Evolutionary conservation across 1,140 invertebrate species (phyloP), one percentile per base, ranked within the genome.

Genomic region (Drosophila parvula): DNA sequence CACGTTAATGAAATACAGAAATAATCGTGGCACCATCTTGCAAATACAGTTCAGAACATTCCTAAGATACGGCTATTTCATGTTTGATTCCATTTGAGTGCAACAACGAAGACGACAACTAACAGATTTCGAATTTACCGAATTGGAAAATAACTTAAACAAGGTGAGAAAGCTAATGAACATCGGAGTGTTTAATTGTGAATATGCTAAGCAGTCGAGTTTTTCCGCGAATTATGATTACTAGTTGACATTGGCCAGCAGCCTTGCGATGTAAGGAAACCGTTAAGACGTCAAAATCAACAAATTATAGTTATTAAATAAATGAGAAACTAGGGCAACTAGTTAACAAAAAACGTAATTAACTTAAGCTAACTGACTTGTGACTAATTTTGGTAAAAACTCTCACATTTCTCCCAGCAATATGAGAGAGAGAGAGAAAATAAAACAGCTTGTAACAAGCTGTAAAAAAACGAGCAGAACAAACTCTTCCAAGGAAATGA

Each of bases 1-100:
- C 41, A 90, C 74, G 79, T 91, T 91, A 91, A 91, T 92, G 91
- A 91, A 92, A 92, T 92, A 92, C 62, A 90, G 62, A 88, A 92
- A 81, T 44, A 91, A 86, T 61, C 88, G 82, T 47, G 90, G 90
- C 38, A 76, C 68, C 40, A 92, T 92, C 65, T 57, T 92, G 36
- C 90, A 92, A 90, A 78, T 92, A 74, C 91, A 92, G 58, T 91
- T 90, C 60, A 89, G 91, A 78, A 91, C 91, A 89, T 90, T 91
- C 68, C 70, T 91, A 63, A 38, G 36, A 50, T 38, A 58, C 30
- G 16, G 44, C 10, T 10, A 4, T 32, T 16, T 3, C 11, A 16
- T 41, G 14, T 10, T 34, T n/a, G 44, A 51, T 41, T 30, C 30
- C n/a, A 74, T 27, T 50, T 74, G 36, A 64, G 48, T 43, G 56